Evolutionary conservation across 2,797 vertebrate genomes (phyloP).

Genomic region (Sebastes matsubarae): DNA sequence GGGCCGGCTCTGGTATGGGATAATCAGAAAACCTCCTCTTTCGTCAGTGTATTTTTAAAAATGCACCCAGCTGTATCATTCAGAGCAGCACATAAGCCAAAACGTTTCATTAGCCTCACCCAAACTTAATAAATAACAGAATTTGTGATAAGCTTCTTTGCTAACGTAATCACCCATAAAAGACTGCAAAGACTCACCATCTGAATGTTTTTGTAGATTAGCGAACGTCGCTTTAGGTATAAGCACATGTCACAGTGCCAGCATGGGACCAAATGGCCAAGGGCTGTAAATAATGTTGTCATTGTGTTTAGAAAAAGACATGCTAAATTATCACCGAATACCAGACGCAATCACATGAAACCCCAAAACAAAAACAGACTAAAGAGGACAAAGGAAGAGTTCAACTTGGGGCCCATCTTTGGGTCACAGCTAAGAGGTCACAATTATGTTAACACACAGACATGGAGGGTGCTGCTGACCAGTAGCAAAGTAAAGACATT

Average conservation of each 20-base stretch:
- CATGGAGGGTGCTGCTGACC: neutral
- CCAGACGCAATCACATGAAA: neutral
- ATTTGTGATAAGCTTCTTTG: neutral
- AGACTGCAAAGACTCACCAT: neutral
- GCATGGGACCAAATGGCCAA: neutral
- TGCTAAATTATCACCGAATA: neutral
- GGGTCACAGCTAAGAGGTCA: neutral
- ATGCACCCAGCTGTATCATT: neutral
- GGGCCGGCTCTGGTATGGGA: too few species aligned
- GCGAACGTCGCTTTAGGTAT: neutral
- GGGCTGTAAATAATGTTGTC: neutral
- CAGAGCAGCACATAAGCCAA: neutral
- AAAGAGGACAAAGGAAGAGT: neutral
- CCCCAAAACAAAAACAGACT: neutral
- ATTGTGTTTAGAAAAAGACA: neutral
- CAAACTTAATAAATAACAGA: neutral
- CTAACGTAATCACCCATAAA: neutral
- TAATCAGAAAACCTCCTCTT: too few species aligned
- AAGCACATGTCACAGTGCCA: neutral
- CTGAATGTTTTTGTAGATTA: neutral
- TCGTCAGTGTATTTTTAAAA: neutral
- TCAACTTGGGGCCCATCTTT: neutral
- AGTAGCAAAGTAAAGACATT: neutral
- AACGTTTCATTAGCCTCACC: neutral
- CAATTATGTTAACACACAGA: neutral